phyloP scores from a whole-genome alignment of 1,140 invertebrate species.

The Drosophila obscura region DNA sequence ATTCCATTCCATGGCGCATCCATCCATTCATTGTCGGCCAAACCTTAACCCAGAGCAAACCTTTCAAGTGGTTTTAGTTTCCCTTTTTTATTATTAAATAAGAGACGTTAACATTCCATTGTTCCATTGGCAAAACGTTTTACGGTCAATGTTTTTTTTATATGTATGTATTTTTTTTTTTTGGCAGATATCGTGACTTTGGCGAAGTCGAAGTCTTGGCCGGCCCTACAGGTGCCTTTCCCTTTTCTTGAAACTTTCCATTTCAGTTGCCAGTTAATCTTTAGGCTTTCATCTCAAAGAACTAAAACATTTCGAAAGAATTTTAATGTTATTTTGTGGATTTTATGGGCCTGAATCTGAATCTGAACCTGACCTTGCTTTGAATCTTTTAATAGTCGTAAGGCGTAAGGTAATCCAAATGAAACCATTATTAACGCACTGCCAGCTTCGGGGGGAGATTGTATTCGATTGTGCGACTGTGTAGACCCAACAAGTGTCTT shows the following conservation, averaged over 20 bases:
- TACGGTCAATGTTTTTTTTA: constrained; percentile 54
- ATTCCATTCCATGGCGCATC: background rate
- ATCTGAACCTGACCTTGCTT: constrained; percentile 34
- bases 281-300: background rate
- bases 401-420: constrained; percentile 18
- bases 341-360: constrained; percentile 19
- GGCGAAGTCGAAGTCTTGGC: background rate
- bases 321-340: constrained; percentile 3
- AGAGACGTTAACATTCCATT: constrained; percentile 43
- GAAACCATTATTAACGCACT: constrained; percentile 44
- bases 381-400: constrained; percentile 12
- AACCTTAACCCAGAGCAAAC: constrained; percentile 54
- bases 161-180: background rate
- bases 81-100: constrained; percentile 51
- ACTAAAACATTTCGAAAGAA: constrained; percentile 6
- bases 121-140: constrained; percentile 47
- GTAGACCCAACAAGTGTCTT: constrained; percentile 24
- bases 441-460: constrained; percentile 37
- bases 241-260: constrained; percentile 48
- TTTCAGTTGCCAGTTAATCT: constrained; percentile 7
- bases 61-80: constrained; percentile 53
- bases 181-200: constrained; percentile 6
- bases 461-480: constrained; percentile 25
- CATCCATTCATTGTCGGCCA: constrained; percentile 33
- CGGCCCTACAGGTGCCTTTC: constrained; percentile 50